Conservation (phyloP, 2,888 invertebrate species). For the Tenthredo mesomela region DNA sequence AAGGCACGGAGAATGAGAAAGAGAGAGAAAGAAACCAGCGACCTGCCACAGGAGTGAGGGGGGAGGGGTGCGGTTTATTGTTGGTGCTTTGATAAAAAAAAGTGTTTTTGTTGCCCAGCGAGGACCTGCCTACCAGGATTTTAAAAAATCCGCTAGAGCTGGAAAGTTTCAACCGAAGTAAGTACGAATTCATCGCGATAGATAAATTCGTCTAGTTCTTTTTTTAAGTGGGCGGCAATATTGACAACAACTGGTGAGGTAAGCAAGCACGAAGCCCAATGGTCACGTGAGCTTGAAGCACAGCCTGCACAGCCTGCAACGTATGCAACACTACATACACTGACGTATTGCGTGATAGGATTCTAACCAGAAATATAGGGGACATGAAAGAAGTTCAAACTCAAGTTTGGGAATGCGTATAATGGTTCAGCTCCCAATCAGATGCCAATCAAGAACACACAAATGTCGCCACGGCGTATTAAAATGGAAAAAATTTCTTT, state of each 20-base stretch:
- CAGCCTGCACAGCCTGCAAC: constrained; percentile 35
- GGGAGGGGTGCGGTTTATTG: constrained; percentile 45
- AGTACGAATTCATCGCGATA: background rate
- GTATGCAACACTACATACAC: constrained; percentile 29
- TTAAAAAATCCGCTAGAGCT: background rate
- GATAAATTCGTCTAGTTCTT: background rate
- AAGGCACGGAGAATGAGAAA: constrained; percentile 56
- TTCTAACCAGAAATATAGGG: background rate
- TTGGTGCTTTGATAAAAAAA: constrained; percentile 32
- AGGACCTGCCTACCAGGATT: background rate
- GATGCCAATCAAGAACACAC: background rate
- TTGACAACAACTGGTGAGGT: background rate
- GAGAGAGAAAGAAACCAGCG: constrained; percentile 59
- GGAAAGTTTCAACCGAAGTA: background rate
- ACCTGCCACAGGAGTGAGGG: constrained; percentile 8
- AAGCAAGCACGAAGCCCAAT: background rate
- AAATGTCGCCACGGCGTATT: background rate
- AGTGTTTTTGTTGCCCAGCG: constrained; percentile 18
- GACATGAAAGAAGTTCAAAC: background rate
- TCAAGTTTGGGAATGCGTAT: background rate
- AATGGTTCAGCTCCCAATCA: background rate
- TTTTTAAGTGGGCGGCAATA: background rate
- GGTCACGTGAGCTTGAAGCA: background rate
- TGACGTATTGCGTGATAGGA: background rate
- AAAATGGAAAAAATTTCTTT: background rate